phyloP scores from a whole-genome alignment of 2,888 invertebrate genomes.

The Brachylomia viminalis region DNA sequence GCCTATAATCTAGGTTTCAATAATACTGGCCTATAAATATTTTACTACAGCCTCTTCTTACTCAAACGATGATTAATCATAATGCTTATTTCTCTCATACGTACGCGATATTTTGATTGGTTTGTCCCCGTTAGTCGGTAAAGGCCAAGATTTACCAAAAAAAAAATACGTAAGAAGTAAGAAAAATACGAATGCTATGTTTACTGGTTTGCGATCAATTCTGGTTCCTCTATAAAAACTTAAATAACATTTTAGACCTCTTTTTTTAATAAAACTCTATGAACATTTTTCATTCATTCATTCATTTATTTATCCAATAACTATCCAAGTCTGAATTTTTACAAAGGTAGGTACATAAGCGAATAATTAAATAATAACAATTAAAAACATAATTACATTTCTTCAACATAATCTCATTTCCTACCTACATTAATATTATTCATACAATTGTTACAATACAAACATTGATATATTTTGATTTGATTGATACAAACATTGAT shows the following conservation, averaged over 20 bases:
- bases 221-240: not conserved
- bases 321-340: too few relatives aligned
- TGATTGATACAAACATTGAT: too few relatives aligned
- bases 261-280: not conserved
- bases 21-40: not conserved
- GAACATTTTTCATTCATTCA: too few relatives aligned
- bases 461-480: too few relatives aligned
- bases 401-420: too few relatives aligned
- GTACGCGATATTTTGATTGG: not conserved
- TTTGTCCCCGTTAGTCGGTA: too few relatives aligned
- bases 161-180: not conserved
- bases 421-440: too few relatives aligned
- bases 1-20: not conserved
- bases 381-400: too few relatives aligned
- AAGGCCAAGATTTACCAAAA: not conserved
- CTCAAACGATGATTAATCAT: not conserved
- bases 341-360: too few relatives aligned
- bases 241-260: not conserved
- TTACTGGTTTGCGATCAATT: not conserved
- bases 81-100: not conserved
- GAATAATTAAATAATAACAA: too few relatives aligned
- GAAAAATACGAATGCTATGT: not conserved
- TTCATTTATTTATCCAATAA: too few relatives aligned
- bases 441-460: too few relatives aligned
- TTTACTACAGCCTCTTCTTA: not conserved